These are phyloP conservation scores for Coilia nasus DNA, from an alignment of 2,797 vertebrate genomes.

Conservation along the genomic window DNA sequence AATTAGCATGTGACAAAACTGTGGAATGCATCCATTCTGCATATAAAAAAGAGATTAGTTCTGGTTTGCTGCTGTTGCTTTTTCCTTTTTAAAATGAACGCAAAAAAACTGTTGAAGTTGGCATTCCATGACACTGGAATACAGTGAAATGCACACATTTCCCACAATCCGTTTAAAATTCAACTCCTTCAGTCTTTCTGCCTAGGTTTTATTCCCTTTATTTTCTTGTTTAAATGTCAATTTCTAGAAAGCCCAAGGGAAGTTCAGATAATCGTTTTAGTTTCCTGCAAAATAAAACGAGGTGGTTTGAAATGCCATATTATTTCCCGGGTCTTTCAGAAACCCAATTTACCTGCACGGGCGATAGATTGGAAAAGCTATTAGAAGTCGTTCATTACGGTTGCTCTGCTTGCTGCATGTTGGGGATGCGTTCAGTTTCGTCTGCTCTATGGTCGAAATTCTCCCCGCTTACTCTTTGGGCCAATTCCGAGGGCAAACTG, in stretches of 20 bases:
- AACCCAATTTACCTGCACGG: constrained; percentile 52
- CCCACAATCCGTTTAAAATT: constrained; percentile 34
- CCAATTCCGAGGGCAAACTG: not conserved
- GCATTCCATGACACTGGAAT: constrained; percentile 19
- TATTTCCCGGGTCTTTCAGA: constrained; percentile 46
- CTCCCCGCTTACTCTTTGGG: constrained; percentile 32
- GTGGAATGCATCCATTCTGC: not conserved
- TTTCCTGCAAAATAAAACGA: constrained; percentile 41
- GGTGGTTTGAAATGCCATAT: constrained; percentile 55
- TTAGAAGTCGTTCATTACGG: constrained; percentile 52
- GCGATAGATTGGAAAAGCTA: constrained; percentile 59
- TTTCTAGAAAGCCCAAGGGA: constrained; percentile 41
- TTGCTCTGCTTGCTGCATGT: constrained; percentile 43
- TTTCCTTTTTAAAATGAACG: not conserved
- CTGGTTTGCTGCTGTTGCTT: not conserved
- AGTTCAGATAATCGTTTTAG: constrained; percentile 51
- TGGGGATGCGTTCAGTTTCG: constrained; percentile 48
- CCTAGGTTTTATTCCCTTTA: constrained; percentile 37
- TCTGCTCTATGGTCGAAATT: constrained; percentile 54
- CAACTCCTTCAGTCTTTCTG: constrained; percentile 28
- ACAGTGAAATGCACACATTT: constrained; percentile 11
- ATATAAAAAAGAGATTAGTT: constrained; percentile 21
- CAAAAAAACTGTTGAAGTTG: not conserved
- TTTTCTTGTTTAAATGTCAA: constrained; percentile 55
- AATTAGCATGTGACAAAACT: not conserved